Conservation (phyloP, 2,797 vertebrate species). For the Paramormyrops hopkinsi region DNA sequence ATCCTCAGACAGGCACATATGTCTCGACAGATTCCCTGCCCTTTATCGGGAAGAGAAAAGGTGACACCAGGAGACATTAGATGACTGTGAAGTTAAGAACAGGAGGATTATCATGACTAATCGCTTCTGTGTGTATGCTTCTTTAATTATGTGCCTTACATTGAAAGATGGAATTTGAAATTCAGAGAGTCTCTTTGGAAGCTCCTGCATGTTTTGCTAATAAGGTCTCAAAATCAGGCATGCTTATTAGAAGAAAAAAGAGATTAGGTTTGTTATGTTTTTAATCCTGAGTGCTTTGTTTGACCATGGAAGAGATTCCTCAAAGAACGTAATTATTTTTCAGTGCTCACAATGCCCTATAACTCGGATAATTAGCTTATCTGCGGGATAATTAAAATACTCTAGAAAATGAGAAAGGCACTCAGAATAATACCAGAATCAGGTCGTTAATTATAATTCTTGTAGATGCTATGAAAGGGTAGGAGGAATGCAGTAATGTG, state of each 20-base stretch:
- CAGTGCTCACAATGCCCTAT: conserved; percentile 50
- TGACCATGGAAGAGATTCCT: conserved; percentile 56
- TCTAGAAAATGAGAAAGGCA: conserved; percentile 45
- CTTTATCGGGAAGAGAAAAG: neutral
- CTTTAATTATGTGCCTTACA: conserved; percentile 29
- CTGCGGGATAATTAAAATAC: conserved; percentile 64
- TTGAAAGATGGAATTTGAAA: conserved; percentile 41
- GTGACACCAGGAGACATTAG: conserved; percentile 12
- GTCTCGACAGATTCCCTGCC: conserved; percentile 5
- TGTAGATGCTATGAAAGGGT: conserved; percentile 42
- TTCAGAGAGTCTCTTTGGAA: conserved; percentile 36
- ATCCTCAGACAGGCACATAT: conserved; percentile 46
- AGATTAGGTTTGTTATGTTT: conserved; percentile 52
- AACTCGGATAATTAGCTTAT: conserved; percentile 71
- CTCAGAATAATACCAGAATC: conserved; percentile 52
- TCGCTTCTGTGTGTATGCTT: conserved; percentile 3
- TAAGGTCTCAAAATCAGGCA: conserved; percentile 35
- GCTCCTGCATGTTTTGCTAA: conserved; percentile 38
- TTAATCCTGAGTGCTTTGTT: conserved; percentile 60
- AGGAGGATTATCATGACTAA: conserved; percentile 20
- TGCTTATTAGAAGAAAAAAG: conserved; percentile 58
- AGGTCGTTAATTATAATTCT: conserved; percentile 60
- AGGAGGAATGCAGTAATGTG: conserved; percentile 13
- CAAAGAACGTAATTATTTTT: conserved; percentile 66
- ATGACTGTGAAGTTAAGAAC: neutral